Evolutionary conservation across 2,888 invertebrate species (phyloP).

Genomic region (Amphipyra berbera): DNA sequence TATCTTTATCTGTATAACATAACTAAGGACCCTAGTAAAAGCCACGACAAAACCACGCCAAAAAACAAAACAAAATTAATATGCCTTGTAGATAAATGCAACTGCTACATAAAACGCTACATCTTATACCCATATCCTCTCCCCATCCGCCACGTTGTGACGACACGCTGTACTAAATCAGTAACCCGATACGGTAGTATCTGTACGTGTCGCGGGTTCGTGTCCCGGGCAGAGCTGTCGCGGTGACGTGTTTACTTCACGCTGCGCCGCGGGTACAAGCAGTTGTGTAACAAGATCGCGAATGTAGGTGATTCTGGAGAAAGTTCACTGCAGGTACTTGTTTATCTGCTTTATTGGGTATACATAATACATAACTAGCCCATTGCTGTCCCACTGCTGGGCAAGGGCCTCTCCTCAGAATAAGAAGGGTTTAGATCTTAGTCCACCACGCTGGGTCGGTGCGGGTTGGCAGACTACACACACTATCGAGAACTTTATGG

Average conservation of each 20-base stretch:
- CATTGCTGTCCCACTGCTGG: too few relatives aligned
- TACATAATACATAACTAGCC: too few relatives aligned
- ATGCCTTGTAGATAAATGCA: too few relatives aligned
- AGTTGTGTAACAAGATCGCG: slow-evolving; percentile 66
- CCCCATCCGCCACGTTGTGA: slow-evolving; percentile 70
- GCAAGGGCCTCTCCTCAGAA: too few relatives aligned
- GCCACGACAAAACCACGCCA: too few relatives aligned
- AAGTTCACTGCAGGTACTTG: slow-evolving; percentile 34
- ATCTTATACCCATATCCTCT: slow-evolving; percentile 30
- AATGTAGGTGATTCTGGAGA: slow-evolving; percentile 66
- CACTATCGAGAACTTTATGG: too few relatives aligned
- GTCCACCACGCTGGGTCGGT: too few relatives aligned
- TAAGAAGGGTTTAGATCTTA: too few relatives aligned
- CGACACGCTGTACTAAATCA: slow-evolving; percentile 77
- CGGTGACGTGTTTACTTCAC: slow-evolving; percentile 78
- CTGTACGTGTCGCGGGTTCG: slow-evolving; percentile 74
- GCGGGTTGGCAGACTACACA: too few relatives aligned
- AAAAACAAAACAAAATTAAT: too few relatives aligned
- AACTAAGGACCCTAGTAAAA: too few relatives aligned
- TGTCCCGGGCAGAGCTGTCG: slow-evolving; percentile 69
- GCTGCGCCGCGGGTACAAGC: slow-evolving; percentile 65
- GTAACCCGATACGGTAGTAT: slow-evolving; percentile 85
- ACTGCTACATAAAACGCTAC: slow-evolving; percentile 42
- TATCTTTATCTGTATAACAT: too few relatives aligned
- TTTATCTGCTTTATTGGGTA: not conserved